Percentiles rank a stretch among this genome's conserved stretches.
These are phyloP conservation scores for Zeugodacus cucurbitae DNA, from an alignment of 1,140 invertebrate species.

Conservation along the genomic window DNA sequence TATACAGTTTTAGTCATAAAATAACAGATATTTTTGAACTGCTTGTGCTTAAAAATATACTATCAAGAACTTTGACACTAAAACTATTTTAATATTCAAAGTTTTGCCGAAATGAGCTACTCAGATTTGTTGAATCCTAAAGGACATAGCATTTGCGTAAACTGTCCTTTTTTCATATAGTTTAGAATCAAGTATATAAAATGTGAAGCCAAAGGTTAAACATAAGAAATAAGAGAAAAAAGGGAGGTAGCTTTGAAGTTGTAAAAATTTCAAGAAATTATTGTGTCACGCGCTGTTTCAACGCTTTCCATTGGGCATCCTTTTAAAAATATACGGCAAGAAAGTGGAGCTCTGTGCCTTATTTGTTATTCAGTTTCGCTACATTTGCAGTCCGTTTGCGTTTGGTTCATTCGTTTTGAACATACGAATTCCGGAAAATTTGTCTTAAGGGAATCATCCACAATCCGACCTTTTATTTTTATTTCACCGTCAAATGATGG, in stretches of 20 bases:
- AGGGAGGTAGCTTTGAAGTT: neutral
- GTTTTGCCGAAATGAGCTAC: too few species aligned
- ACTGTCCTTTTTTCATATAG: too few species aligned
- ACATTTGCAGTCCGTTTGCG: neutral
- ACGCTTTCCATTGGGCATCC: neutral
- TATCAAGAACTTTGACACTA: too few species aligned
- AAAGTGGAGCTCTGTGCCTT: neutral
- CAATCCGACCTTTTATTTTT: neutral
- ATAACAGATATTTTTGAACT: too few species aligned
- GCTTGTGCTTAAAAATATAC: too few species aligned
- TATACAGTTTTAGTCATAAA: too few species aligned
- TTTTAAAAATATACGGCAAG: neutral
- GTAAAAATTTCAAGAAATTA: neutral
- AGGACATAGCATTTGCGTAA: too few species aligned
- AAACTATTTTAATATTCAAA: too few species aligned
- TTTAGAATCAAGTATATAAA: too few species aligned
- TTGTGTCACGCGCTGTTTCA: neutral
- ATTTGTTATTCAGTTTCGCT: neutral
- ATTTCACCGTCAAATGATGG: neutral
- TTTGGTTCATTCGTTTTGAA: neutral
- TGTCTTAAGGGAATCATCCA: neutral
- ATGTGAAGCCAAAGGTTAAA: too few species aligned
- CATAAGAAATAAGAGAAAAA: too few species aligned
- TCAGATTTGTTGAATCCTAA: too few species aligned
- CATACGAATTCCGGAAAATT: neutral